These are phyloP conservation scores for Progne subis DNA, from an alignment of 2,113 vertebrate species.

Conservation along the genomic window DNA sequence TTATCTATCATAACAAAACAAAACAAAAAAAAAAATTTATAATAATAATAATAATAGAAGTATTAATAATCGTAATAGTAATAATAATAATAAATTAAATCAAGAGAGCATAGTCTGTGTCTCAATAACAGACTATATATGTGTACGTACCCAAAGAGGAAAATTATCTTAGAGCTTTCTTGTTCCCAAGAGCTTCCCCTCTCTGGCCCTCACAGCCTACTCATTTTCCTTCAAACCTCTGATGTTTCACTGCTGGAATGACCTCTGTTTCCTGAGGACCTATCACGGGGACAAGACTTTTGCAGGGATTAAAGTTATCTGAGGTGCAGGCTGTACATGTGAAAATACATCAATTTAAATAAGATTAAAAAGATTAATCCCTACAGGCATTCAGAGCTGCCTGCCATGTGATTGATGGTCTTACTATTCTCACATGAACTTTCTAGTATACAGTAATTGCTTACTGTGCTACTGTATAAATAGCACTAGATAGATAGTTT, in stretches of 20 bases:
- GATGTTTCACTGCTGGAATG: background rate
- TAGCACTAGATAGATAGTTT: background rate
- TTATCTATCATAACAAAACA: background rate
- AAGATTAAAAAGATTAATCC: background rate
- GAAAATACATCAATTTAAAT: background rate
- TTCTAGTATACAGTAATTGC: background rate
- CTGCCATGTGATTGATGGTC: background rate
- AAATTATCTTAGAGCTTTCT: background rate
- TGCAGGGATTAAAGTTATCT: background rate
- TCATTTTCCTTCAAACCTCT: background rate
- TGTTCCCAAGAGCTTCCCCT: background rate
- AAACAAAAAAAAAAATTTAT: background rate
- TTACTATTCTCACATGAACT: background rate
- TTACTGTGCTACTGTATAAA: background rate
- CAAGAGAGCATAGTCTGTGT: background rate
- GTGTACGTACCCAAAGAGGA: background rate
- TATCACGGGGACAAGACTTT: background rate
- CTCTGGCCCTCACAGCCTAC: background rate
- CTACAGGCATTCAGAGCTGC: background rate
- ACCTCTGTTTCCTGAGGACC: background rate
- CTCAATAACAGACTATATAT: background rate
- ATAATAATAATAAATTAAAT: background rate
- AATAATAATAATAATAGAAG: background rate
- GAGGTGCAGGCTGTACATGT: background rate
- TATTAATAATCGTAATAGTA: background rate